These are phyloP conservation scores for Sorex araneus DNA, from an alignment of 2,113 vertebrate genomes.

Conservation along the genomic window DNA sequence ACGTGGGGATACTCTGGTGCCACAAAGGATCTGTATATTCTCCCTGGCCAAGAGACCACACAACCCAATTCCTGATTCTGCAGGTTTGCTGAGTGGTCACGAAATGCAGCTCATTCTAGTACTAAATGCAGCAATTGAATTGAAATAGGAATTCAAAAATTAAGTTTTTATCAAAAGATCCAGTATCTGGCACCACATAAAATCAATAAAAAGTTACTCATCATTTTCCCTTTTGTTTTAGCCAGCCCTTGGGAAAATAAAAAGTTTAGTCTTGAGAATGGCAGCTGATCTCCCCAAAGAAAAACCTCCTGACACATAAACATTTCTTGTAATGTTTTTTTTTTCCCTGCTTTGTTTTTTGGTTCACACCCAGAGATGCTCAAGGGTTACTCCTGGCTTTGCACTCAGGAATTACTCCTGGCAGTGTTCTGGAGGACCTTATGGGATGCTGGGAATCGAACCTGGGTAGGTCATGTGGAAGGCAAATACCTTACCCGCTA, in stretches of 20 bases:
- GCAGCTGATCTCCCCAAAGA: background rate
- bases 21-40: background rate
- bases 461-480: too few species aligned
- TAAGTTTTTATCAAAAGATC: background rate
- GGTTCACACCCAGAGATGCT: too few species aligned
- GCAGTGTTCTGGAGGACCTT: too few species aligned
- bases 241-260: background rate
- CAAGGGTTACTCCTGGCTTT: too few species aligned
- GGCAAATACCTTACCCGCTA: too few species aligned
- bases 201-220: background rate
- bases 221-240: background rate
- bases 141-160: slow-evolving; percentile 22
- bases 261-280: slow-evolving; percentile 23
- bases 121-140: background rate
- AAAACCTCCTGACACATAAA: background rate
- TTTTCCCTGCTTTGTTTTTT: too few species aligned
- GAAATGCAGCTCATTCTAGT: background rate
- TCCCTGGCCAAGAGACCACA: background rate
- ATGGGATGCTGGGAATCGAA: too few species aligned
- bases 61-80: background rate
- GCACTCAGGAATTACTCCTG: too few species aligned
- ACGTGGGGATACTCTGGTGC: background rate
- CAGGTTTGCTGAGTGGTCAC: background rate
- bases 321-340: background rate
- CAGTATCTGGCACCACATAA: background rate